phyloP scores from a whole-genome alignment of 2,797 vertebrate species.

The Anguilla megastoma region DNA sequence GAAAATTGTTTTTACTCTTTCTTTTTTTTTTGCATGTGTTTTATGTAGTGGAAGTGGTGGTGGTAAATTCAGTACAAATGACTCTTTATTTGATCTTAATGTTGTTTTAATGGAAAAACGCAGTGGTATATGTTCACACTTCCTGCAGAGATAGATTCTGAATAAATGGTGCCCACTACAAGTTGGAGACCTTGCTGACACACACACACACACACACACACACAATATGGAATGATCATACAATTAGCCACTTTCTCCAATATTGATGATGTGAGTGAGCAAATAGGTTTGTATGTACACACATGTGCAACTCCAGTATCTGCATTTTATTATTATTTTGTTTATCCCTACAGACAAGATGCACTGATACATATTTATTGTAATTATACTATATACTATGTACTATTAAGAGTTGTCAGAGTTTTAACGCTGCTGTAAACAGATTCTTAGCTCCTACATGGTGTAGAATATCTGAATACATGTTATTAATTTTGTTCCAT shows the following conservation, averaged over 20 bases:
- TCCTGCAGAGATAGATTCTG: slow-evolving; percentile 18
- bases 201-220: neutral
- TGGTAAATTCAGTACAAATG: slow-evolving; percentile 17
- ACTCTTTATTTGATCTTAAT: slow-evolving; percentile 27
- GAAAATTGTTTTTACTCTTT: neutral
- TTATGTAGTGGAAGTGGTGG: neutral
- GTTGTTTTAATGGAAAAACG: slow-evolving; percentile 31
- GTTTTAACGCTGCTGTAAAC: neutral
- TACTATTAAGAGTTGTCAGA: neutral
- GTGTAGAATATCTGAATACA: neutral
- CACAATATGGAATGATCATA: slow-evolving; percentile 20
- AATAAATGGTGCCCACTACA: slow-evolving; percentile 18
- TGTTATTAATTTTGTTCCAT: neutral
- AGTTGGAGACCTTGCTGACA: neutral
- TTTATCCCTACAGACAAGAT: neutral
- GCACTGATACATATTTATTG: neutral
- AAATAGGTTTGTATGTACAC: neutral
- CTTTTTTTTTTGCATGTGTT: neutral
- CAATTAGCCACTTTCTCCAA: slow-evolving; percentile 9
- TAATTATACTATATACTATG: neutral
- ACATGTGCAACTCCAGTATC: neutral
- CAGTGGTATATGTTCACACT: slow-evolving; percentile 19
- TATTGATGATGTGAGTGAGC: neutral
- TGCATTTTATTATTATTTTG: neutral
- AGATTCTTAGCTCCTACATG: neutral